Evolutionary conservation across 2,888 invertebrate genomes (phyloP), one percentile per base, ranked within the genome.

Genomic region (Tanytarsus gracilentus): DNA sequence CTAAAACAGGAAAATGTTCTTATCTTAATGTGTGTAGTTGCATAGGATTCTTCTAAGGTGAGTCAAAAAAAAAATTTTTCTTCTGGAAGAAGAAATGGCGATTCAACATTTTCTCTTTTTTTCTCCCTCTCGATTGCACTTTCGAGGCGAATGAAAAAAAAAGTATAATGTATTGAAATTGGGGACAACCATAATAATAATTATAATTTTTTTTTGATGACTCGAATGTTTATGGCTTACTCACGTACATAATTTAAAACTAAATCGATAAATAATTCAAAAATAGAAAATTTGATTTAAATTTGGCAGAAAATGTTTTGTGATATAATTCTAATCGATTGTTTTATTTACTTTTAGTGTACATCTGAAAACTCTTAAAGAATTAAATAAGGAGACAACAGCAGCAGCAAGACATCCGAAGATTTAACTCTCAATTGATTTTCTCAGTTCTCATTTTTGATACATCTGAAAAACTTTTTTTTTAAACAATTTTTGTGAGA

Each of bases 1-100:
- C 44, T 27, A 56, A 44, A 56, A 52, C 56, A 56, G 27, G 56
- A 44, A 44, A 56, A 49, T n/a, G n/a, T n/a, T n/a, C n/a, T n/a
- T n/a, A 11, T 56, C 56, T 56, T 40, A 44, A 58, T 48, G 58
- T 58, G 29, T 48, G 44, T 58, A 48, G 29, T 5, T 51, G 51
- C 44, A 16, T 58, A 48, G 58, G 26, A n/a, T n/a, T n/a, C n/a
- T 14, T 36, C 56, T 56, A 56, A 40, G 56, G 56, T 56, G 16
- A 56, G 40, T 44, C 14, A n/a, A 30, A n/a, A n/a, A n/a, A n/a
- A n/a, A n/a, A n/a, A n/a, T n/a, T n/a, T n/a, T n/a, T n/a, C n/a
- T n/a, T n/a, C n/a, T 21, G 18, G 21, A 52, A 26, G 7, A 40
- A 18, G 25, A 11, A 56, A 23, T 23, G 21, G 53, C 23, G 53